Percentiles rank a stretch among this genome's conserved stretches.
Conservation (phyloP, 2,888 invertebrate genomes). For the Tetropium fuscum region DNA sequence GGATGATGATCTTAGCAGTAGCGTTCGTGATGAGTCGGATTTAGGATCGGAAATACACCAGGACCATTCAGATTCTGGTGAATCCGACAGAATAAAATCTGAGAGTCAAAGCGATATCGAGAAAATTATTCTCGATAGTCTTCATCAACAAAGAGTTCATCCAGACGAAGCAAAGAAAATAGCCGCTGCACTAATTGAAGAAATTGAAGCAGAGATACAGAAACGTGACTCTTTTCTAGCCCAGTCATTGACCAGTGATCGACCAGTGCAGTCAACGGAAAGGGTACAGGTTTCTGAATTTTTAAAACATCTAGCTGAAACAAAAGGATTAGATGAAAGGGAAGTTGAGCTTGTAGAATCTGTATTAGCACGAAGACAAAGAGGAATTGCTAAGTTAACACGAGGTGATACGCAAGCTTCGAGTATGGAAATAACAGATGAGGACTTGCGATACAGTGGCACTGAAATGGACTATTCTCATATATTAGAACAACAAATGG, state of each 20-base stretch:
- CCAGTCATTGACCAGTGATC: conserved; percentile 31
- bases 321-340: conserved; percentile 65
- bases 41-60: conserved; percentile 63
- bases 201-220: conserved; percentile 70
- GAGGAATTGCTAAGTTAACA: conserved; percentile 63
- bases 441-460: conserved; percentile 79
- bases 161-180: conserved; percentile 68
- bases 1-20: conserved; percentile 61
- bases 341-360: conserved; percentile 67
- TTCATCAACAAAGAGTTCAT: conserved; percentile 64
- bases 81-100: conserved; percentile 61
- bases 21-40: conserved; percentile 61
- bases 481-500: conserved; percentile 63
- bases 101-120: conserved; percentile 64
- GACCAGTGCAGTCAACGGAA: conserved; percentile 42
- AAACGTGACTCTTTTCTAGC: conserved; percentile 54
- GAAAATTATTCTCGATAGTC: conserved; percentile 62
- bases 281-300: conserved; percentile 64
- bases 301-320: conserved; percentile 64
- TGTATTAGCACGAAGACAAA: conserved; percentile 66
- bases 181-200: conserved; percentile 67
- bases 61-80: conserved; percentile 60
- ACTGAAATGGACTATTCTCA: conserved; percentile 74
- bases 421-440: conserved; percentile 72
- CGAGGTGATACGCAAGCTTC: conserved; percentile 68